phyloP scores from a whole-genome alignment of 2,888 invertebrate genomes.

The Sialis lutaria region DNA sequence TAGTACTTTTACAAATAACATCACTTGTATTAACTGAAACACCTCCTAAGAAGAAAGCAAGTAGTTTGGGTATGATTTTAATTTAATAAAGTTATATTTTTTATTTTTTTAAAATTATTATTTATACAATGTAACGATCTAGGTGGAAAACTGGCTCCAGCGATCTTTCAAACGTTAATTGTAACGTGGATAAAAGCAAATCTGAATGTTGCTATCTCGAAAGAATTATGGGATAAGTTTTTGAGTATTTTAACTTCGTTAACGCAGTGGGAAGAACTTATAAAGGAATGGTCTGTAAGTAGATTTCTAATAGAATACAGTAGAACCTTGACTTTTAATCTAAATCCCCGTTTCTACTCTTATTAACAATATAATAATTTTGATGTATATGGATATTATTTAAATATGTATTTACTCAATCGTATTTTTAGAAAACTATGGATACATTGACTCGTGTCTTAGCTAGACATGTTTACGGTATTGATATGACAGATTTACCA shows the following conservation, averaged over 20 bases:
- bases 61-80: slow-evolving; percentile 37
- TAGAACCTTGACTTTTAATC: too few relatives aligned
- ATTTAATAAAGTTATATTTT: background rate
- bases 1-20: slow-evolving; percentile 81
- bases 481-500: slow-evolving; percentile 78
- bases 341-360: background rate
- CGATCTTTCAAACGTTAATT: slow-evolving; percentile 82
- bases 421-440: slow-evolving; percentile 64
- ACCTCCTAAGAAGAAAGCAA: slow-evolving; percentile 57
- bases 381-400: background rate
- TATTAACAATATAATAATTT: slow-evolving; percentile 1
- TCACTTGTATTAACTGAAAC: slow-evolving; percentile 71
- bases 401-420: background rate
- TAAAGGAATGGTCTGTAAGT: slow-evolving; percentile 89
- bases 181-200: slow-evolving; percentile 98
- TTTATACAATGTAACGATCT: slow-evolving; percentile 9
- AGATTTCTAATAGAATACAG: background rate
- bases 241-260: slow-evolving; percentile 71
- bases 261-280: slow-evolving; percentile 86
- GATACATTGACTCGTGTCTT: slow-evolving; percentile 89
- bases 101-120: slow-evolving; percentile 1
- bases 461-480: slow-evolving; percentile 84
- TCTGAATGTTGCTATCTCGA: slow-evolving; percentile 76
- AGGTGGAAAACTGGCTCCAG: slow-evolving; percentile 68
- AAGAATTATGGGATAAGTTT: slow-evolving; percentile 87